Evolutionary conservation across 1,140 invertebrate genomes (phyloP), one percentile per base, ranked within the genome.

Genomic region (Danaus plexippus): DNA sequence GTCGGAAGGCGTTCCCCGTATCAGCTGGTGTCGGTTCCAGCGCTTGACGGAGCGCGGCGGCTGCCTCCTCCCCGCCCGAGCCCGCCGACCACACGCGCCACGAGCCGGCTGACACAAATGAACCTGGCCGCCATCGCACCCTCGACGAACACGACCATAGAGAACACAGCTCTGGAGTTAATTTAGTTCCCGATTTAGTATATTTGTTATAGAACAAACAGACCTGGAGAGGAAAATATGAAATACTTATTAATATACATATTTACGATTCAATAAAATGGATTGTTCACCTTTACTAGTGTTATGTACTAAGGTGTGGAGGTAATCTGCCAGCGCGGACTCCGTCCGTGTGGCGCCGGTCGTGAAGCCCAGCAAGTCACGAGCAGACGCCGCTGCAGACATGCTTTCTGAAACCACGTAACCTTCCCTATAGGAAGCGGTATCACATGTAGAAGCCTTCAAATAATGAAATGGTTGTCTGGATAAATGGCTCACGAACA

Each of bases 381-480:
- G 61, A 47, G 62, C 57, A 18, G 42, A 56, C 9, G 62, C 65
- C 22, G 65, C 64, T 42, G 15, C 47, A 11, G 71, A 54, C 58
- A 77, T 57, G 0, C 68, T 62, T 40, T 58, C 61, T 9, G 76
- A 75, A n/a, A 75, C 72, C n/a, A 51, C 49, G 56, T 61, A 79
- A 2, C 76, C 76, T 1, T 52, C 56, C 11, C 76, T 78, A 61
- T 5, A 32, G 22, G 22, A 32, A 32, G 7, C 22, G 2, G 22
- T 32, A 15, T 15, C 15, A 15, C 15, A 15, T 15, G 15, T 15
- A 15, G 22, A 32, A 32, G 7, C 22, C 5, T 5, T 32, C 5
- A 67, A 45, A 12, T 22, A 44, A 10, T 43, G 9, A 32, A 32
- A 32, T 32, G 7, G 5, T 32, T 32, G 22, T 32, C 22, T 4